Evolutionary conservation across 2,113 vertebrate genomes (phyloP).

Genomic region (Mystacornis crossleyi): DNA sequence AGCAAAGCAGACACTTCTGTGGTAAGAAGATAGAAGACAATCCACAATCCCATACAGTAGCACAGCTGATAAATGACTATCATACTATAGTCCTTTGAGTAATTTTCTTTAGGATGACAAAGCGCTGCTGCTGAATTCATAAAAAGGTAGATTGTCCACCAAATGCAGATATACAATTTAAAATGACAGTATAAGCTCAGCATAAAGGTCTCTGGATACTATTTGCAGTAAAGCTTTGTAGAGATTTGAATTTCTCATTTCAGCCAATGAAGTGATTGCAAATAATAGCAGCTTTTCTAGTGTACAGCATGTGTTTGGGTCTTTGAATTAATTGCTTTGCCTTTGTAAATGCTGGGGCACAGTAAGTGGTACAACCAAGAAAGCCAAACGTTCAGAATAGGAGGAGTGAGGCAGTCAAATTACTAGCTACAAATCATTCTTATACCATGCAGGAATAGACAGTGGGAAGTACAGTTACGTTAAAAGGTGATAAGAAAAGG

Average conservation of each 20-base stretch:
- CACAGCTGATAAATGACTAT: conserved; percentile 16
- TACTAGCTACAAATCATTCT: background rate
- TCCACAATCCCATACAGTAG: background rate
- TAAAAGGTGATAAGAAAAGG: background rate
- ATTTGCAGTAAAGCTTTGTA: background rate
- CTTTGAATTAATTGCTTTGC: conserved; percentile 35
- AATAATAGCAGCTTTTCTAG: conserved; percentile 38
- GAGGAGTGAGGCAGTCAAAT: background rate
- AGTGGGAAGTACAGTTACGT: background rate
- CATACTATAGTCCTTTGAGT: conserved; percentile 2
- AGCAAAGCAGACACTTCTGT: conserved; percentile 32
- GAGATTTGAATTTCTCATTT: conserved; percentile 22
- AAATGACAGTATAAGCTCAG: background rate
- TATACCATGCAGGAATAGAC: background rate
- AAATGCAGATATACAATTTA: background rate
- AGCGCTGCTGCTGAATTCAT: conserved; percentile 25
- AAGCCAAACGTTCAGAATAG: background rate
- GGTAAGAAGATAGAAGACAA: conserved; percentile 35
- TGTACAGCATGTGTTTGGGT: background rate
- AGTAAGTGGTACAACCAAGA: background rate
- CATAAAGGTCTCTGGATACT: background rate
- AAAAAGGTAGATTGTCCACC: background rate
- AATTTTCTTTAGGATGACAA: conserved; percentile 34
- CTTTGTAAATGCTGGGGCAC: background rate
- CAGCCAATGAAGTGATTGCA: conserved; percentile 21